phyloP scores from a whole-genome alignment of 2,113 vertebrate genomes.

The Falco punctatus region DNA sequence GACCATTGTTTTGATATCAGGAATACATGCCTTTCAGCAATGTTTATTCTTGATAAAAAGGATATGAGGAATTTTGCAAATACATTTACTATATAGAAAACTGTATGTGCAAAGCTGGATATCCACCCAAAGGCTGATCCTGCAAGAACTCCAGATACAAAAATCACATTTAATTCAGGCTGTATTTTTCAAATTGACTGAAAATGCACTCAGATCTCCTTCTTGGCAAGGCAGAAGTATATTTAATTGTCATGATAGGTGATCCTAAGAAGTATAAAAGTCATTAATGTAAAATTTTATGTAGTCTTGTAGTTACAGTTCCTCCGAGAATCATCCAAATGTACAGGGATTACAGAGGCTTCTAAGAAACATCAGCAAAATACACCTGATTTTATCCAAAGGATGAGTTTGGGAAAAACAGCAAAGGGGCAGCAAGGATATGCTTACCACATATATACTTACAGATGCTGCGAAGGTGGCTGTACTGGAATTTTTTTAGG shows the following conservation, averaged over 20 bases:
- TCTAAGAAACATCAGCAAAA: background rate
- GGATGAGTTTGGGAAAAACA: background rate
- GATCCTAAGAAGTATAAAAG: background rate
- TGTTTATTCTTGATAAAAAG: background rate
- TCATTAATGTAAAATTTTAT: rapidly evolving
- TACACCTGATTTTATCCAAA: background rate
- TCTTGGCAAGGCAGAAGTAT: background rate
- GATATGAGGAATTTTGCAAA: background rate
- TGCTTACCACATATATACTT: background rate
- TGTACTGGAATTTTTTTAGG: background rate
- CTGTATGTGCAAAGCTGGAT: background rate
- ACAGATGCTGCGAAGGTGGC: background rate
- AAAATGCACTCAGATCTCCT: background rate
- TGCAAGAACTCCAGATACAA: background rate
- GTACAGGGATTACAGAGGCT: background rate
- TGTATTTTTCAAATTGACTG: background rate
- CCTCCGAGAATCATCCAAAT: background rate
- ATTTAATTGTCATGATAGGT: background rate
- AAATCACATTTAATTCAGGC: background rate
- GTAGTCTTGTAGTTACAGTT: background rate
- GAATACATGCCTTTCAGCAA: background rate
- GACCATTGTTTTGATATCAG: background rate
- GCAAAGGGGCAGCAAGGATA: background rate
- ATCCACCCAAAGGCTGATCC: background rate
- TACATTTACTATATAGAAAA: background rate